Evolutionary conservation across 2,113 vertebrate genomes (phyloP).

Genomic region (Crotalus helleri): DNA sequence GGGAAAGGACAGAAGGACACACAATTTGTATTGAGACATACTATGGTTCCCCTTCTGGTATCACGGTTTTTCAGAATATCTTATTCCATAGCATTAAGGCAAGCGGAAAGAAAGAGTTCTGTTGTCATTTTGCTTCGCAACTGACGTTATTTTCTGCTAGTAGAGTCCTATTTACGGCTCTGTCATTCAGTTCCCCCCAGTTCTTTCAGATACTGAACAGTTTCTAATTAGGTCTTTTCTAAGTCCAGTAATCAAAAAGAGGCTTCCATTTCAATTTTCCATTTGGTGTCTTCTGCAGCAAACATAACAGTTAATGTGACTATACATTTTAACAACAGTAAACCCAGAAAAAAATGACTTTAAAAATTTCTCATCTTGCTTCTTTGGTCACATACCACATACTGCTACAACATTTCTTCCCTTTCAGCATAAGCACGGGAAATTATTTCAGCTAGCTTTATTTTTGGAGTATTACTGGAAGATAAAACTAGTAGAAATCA

Average conservation of each 20-base stretch:
- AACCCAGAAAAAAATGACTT: conserved; percentile 36
- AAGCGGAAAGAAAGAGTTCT: not conserved
- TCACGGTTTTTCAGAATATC: conserved; percentile 12
- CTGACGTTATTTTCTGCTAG: not conserved
- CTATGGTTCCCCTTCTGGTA: not conserved
- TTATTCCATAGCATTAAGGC: not conserved
- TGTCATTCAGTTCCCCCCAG: not conserved
- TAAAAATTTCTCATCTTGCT: conserved; percentile 48
- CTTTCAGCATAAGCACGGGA: conserved; percentile 35
- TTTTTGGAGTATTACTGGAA: not conserved
- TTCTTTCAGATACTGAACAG: conserved; percentile 9
- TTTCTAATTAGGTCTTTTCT: conserved; percentile 2
- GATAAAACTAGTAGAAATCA: not conserved
- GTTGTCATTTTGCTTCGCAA: conserved; percentile 42
- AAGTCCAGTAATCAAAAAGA: conserved; percentile 1
- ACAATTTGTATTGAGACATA: conserved; percentile 31
- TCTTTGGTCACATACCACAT: conserved; percentile 41
- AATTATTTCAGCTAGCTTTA: conserved; percentile 30
- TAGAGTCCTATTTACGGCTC: not conserved
- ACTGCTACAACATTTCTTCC: conserved; percentile 46
- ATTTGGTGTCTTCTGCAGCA: conserved; percentile 35
- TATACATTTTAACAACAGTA: conserved; percentile 49
- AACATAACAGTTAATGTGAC: conserved; percentile 46
- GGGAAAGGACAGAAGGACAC: not conserved
- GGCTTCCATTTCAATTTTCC: not conserved